Base-by-base conservation (phyloP, 2,888 invertebrate species). In the Cheilosia vernalis region DNA sequence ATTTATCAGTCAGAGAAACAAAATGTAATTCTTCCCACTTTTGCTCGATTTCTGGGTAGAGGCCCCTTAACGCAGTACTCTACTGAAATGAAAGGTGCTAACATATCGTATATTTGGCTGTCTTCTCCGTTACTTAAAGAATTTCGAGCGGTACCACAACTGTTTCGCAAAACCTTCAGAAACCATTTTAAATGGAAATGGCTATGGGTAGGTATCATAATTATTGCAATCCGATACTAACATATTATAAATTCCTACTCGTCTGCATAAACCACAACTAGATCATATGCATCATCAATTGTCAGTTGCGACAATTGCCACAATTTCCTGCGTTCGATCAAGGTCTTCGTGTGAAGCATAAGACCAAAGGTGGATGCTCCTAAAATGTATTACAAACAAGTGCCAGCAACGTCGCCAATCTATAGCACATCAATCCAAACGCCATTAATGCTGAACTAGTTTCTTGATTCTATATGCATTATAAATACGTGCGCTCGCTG, bases 261-360 rank as follows among this genome's bases (percentile, higher is more conserved):
- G 72, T 83, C 83, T 83, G 72, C 66, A 74, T 51, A 63, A 63
- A 69, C 73, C 79, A 64, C 83, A 84, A 79, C 67, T 73, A 56
- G 79, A 79, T 63, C 83, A 60, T 42, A 19, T 49, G 17, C 51
- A 33, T 51, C 24, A 51, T 24, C 13, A 49, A 10, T 4, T 44
- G 49, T 49, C 17, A 9, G 17, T 19, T 19, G 19, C 24, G 24
- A 53, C 44, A 73, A 69, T 84, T 73, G 79, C 47, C 40, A 60
- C 74, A 76, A 80, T 80, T 80, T 67, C 77, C 82, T 69, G 70
- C 66, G 77, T 66, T 56, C 47, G 42, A 64, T 84, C 84, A 84
- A 84, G 84, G 84, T 84, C 84, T 76, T 42, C 64, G 19, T 7
- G 49, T 30, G 55, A 70, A 61, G 80, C 74, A 53, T 40, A 37